phyloP scores from a whole-genome alignment of 2,888 invertebrate species.

The Stenodema calcarata region DNA sequence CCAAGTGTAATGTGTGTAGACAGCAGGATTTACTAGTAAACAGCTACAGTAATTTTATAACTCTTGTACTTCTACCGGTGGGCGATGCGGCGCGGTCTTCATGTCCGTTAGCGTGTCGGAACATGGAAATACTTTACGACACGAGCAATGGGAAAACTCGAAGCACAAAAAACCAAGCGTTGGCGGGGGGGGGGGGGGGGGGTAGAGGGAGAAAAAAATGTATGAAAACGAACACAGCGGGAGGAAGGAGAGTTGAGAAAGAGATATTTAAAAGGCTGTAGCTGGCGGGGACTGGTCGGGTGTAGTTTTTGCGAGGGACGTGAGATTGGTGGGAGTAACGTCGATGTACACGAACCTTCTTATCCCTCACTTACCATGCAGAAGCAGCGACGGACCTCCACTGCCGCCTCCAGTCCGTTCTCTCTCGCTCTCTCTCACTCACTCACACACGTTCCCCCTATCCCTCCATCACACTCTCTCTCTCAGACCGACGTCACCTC shows the following conservation, averaged over 20 bases:
- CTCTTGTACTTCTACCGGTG: too few relatives aligned
- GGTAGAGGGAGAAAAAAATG: background rate
- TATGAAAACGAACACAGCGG: background rate
- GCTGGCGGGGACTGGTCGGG: background rate
- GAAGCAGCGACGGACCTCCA: background rate
- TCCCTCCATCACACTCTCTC: background rate
- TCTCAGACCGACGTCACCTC: background rate
- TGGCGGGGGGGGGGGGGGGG: too few relatives aligned
- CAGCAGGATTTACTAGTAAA: too few relatives aligned
- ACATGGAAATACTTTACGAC: too few relatives aligned
- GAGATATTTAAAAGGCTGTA: background rate
- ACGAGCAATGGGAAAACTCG: too few relatives aligned
- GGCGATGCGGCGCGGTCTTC: too few relatives aligned
- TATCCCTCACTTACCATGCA: conserved; percentile 21
- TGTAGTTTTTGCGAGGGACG: background rate
- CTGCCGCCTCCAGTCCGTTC: background rate
- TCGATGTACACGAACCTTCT: background rate
- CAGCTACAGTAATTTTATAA: too few relatives aligned
- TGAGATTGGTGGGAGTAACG: background rate
- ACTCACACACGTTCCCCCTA: background rate
- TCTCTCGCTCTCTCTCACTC: too few relatives aligned
- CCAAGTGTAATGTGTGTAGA: too few relatives aligned
- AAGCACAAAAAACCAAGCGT: too few relatives aligned
- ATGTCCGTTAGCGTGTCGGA: too few relatives aligned
- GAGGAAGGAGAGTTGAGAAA: background rate